A percentile compares a stretch with the other conserved stretches of the same genome.
phyloP scores from a whole-genome alignment of 2,797 vertebrate species.

The Staurois parvus region DNA sequence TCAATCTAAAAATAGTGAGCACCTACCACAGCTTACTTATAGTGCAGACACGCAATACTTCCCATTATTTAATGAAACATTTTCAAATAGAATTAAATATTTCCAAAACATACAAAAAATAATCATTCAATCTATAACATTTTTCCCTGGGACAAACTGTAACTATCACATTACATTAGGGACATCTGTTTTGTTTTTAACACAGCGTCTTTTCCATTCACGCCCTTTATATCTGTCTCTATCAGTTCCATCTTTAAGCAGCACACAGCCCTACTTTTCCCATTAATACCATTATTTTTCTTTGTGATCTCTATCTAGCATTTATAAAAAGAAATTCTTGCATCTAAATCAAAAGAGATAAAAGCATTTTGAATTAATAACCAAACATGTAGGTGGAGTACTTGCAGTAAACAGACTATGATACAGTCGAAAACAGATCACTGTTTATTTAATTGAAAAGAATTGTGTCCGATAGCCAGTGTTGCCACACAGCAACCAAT shows the following conservation, averaged over 20 bases:
- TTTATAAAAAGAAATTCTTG: constrained; percentile 10
- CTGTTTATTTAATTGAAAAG: neutral
- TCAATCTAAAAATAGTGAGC: neutral
- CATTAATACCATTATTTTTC: constrained; percentile 39
- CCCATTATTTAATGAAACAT: constrained; percentile 18
- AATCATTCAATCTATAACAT: constrained; percentile 51
- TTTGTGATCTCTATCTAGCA: constrained; percentile 38
- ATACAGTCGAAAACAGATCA: neutral
- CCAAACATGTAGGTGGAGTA: neutral
- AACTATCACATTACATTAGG: constrained; percentile 40
- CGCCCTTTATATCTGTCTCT: constrained; percentile 44
- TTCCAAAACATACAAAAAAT: constrained; percentile 25
- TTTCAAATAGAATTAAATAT: constrained; percentile 23
- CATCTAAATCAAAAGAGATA: constrained; percentile 16
- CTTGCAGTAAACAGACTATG: neutral
- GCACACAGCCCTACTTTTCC: constrained; percentile 8
- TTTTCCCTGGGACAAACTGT: constrained; percentile 34
- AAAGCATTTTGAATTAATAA: constrained; percentile 31
- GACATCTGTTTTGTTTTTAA: constrained; percentile 58
- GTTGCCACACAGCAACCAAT: too few relatives aligned
- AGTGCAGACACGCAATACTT: neutral
- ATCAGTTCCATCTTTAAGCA: constrained; percentile 44
- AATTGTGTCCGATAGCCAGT: neutral
- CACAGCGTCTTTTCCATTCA: constrained; percentile 40
- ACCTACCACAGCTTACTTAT: neutral